Percentiles rank a stretch among this genome's conserved stretches.
Conservation (phyloP, 2,888 invertebrate species). For the Stenodera caucasica region DNA sequence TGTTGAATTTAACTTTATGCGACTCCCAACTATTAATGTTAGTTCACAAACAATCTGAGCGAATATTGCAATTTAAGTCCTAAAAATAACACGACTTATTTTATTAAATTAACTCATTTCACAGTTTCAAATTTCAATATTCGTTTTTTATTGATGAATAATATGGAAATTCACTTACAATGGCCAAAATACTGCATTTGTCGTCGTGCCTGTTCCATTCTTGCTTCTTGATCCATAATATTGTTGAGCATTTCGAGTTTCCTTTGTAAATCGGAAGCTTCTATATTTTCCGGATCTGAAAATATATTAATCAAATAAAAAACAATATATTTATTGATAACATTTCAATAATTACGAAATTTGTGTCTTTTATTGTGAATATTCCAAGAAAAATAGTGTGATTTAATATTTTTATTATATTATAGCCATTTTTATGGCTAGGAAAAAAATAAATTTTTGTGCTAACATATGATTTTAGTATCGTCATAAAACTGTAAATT, state of each 20-base stretch:
- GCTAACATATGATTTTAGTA: neutral
- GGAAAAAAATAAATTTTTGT: neutral
- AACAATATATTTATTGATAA: no score
- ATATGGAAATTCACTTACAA: slow-evolving; percentile 64
- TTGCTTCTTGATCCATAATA: slow-evolving; percentile 83
- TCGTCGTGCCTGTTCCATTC: slow-evolving; percentile 74
- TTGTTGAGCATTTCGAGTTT: slow-evolving; percentile 89
- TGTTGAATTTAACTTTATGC: neutral
- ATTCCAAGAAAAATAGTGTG: no score
- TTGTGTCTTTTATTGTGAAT: no score
- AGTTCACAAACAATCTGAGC: no score
- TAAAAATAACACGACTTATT: no score
- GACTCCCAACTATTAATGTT: neutral
- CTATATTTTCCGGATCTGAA: slow-evolving; percentile 84
- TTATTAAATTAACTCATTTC: no score
- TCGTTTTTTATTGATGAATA: no score
- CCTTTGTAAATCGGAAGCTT: slow-evolving; percentile 83
- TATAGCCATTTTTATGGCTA: no score
- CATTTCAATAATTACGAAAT: no score
- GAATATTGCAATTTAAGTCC: no score
- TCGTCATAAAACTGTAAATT: neutral
- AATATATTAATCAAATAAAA: slow-evolving; percentile 23
- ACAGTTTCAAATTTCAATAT: no score
- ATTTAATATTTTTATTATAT: no score
- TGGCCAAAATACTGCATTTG: slow-evolving; percentile 81